These are phyloP conservation scores for Nycticorax nycticorax DNA, from an alignment of 2,113 vertebrate species.

Conservation along the genomic window DNA sequence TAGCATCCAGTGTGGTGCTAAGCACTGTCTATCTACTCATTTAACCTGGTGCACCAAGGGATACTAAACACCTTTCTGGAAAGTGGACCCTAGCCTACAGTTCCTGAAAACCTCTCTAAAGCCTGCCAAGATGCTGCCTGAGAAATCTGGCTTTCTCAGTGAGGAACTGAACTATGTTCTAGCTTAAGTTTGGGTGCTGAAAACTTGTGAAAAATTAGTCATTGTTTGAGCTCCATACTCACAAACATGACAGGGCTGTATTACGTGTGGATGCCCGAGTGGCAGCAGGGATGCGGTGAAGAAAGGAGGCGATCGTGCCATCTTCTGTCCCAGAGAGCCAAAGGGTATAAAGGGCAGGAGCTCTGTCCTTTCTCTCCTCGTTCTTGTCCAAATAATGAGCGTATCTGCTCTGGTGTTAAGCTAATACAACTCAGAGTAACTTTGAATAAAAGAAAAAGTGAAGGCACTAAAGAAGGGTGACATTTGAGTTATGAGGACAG, in stretches of 20 bases:
- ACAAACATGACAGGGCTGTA: not conserved
- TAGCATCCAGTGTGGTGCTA: not conserved
- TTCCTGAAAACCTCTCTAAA: not conserved
- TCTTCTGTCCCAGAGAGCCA: not conserved
- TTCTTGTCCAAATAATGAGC: not conserved
- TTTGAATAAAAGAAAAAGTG: not conserved
- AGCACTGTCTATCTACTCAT: not conserved
- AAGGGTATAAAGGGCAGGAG: not conserved
- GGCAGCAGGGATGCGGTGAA: not conserved
- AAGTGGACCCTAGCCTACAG: not conserved
- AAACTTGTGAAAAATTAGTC: not conserved
- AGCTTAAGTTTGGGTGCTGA: not conserved
- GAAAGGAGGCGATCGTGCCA: not conserved
- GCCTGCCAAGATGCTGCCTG: not conserved
- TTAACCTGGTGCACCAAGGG: not conserved
- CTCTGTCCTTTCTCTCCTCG: not conserved
- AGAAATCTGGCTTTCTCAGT: not conserved
- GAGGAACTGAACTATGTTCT: not conserved
- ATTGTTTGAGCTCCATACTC: not conserved
- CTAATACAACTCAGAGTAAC: not conserved
- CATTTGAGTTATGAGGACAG: not conserved
- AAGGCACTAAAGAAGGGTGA: not conserved
- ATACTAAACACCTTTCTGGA: not conserved
- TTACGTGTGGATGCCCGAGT: fast-evolving
- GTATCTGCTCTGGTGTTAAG: not conserved